Evolutionary conservation across 64 coral and sea anemone genomes (phyloP), one percentile per base, ranked within the genome.

Genomic region (Catalaphyllia jardinei): DNA sequence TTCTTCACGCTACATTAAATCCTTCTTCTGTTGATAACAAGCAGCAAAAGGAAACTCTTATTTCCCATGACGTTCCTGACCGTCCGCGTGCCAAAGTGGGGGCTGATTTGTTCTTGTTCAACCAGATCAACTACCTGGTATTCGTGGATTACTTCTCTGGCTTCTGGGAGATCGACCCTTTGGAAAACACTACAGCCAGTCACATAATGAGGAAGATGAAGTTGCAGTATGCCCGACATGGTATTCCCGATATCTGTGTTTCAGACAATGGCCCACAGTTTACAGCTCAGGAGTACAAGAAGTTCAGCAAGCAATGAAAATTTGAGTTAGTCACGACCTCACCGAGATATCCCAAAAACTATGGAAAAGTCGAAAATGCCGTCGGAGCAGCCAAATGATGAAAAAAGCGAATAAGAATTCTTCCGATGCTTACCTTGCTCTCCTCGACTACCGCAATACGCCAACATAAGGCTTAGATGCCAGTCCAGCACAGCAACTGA

Each of bases 231-330:
- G 79, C 54, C 30, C 14, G 24, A 62, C 29, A 82, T 38, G 79
- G 79, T 27, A 82, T 82, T n/a, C 52, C 79, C 0, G 52, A 82
- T 29, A 60, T 30, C 7, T 52, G 22, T 17, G 28, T 62, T 13
- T 62, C 25, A 7, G 20, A 82, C 61, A 82, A 82, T 55, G 54
- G 79, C 61, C 79, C 79, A 60, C 52, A 82, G 14, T 82, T 82
- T 28, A 18, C 42, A 25, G 60, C 19, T 1, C 20, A 55, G 24
- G 39, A 80, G 20, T 80, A 52, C 42, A 52, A 62, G 22, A 15
- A 33, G 20, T 71, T 86, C 29, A 42, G 50, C 57, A 67, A 63
- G 28, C 10, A 39, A 4, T 39, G 38, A 4, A 39, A 39, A 39
- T 39, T 39, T 39, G 38, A 39, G 4, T 4, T 39, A 4, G 38